Evolutionary conservation across 2,888 invertebrate genomes (phyloP).

Genomic region (Lobophora halterata): DNA sequence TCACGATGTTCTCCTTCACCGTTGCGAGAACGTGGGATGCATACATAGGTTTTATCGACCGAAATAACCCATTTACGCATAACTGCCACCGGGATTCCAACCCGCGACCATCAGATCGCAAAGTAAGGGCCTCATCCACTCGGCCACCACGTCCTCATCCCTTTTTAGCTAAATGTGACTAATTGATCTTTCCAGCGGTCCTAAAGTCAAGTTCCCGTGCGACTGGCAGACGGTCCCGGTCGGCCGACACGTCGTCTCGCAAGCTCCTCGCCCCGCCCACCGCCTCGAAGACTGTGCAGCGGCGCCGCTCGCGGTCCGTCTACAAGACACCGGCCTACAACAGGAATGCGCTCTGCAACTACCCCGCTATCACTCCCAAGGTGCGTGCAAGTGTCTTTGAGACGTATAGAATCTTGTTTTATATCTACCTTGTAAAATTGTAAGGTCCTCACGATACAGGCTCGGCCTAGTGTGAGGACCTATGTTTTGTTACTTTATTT

Average conservation of each 20-base stretch:
- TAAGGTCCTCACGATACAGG: no score
- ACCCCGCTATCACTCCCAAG: constrained; percentile 73
- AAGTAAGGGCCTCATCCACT: no score
- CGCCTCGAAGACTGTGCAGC: constrained; percentile 28
- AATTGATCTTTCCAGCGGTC: constrained; percentile 15
- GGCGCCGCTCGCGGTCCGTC: constrained; percentile 58
- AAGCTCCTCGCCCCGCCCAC: constrained; percentile 37
- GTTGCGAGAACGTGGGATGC: no score
- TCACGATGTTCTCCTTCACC: no score
- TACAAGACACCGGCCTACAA: constrained; percentile 68
- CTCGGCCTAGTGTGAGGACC: no score
- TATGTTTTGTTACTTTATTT: no score
- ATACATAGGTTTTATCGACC: no score
- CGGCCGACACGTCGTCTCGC: constrained; percentile 48
- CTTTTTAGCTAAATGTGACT: neutral
- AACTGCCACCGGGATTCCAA: no score
- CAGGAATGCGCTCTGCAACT: constrained; percentile 48
- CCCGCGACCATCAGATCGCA: no score
- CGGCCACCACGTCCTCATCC: constrained; percentile 5
- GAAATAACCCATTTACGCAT: no score
- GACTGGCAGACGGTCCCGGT: constrained; percentile 48
- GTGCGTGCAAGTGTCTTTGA: constrained; percentile 40
- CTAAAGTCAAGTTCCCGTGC: constrained; percentile 36
- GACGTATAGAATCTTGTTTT: neutral
- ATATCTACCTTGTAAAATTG: no score